Percentiles rank a stretch among this genome's conserved stretches.
phyloP scores from a whole-genome alignment of 2,888 invertebrate genomes.

The Anthrax anthrax region DNA sequence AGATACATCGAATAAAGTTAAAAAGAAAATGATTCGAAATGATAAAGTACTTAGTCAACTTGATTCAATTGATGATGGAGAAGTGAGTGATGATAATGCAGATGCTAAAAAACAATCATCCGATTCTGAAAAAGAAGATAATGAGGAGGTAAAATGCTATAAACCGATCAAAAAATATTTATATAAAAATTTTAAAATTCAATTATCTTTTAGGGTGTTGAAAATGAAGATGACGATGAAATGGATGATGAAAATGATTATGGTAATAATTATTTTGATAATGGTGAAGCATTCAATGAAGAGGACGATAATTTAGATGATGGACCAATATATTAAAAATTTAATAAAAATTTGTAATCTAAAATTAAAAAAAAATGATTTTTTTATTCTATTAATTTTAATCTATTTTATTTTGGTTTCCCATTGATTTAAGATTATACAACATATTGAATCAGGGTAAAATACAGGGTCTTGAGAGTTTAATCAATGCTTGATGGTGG shows the following conservation, averaged over 20 bases:
- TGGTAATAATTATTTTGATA: slow-evolving; percentile 75
- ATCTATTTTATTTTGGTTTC: neutral
- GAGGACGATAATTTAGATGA: slow-evolving; percentile 77
- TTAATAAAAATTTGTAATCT: slow-evolving; percentile 1
- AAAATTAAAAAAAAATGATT: neutral
- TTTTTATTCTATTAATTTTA: no score
- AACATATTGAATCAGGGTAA: no score
- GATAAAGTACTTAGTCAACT: slow-evolving; percentile 32
- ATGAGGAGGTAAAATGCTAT: slow-evolving; percentile 9
- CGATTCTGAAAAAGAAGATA: slow-evolving; percentile 36
- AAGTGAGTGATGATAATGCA: slow-evolving; percentile 37
- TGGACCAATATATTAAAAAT: slow-evolving; percentile 52
- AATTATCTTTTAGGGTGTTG: slow-evolving; percentile 8
- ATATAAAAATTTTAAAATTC: neutral
- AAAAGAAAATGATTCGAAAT: slow-evolving; percentile 4
- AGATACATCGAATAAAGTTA: neutral
- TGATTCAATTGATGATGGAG: slow-evolving; percentile 53
- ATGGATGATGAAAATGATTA: slow-evolving; percentile 83
- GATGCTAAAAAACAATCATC: slow-evolving; percentile 48
- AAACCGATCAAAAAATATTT: neutral
- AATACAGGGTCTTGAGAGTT: no score
- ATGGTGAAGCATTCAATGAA: slow-evolving; percentile 74
- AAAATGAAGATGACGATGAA: slow-evolving; percentile 49
- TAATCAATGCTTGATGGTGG: slow-evolving; percentile 46
- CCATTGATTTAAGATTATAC: no score